Percentiles rank a stretch among this genome's conserved stretches.
These are phyloP conservation scores for Puntigrus tetrazona DNA, from an alignment of 2,113 vertebrate genomes.

Conservation along the genomic window DNA sequence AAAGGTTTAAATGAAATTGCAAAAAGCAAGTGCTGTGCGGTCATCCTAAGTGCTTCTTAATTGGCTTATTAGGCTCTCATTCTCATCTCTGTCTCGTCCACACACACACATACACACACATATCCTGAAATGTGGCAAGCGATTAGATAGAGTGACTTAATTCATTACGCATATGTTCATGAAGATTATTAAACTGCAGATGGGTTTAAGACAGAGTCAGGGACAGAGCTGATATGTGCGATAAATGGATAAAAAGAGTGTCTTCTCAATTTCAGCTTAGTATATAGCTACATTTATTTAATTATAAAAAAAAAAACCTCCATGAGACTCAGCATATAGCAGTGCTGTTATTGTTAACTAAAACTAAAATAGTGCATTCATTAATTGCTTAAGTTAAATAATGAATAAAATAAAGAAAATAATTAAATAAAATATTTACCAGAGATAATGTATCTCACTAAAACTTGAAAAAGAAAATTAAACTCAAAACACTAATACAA, in stretches of 20 bases:
- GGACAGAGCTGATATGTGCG: slow-evolving; percentile 51
- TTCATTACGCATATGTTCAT: slow-evolving; percentile 72
- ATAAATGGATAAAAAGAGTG: slow-evolving; percentile 19
- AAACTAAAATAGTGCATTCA: background rate
- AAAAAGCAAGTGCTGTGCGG: slow-evolving; percentile 49
- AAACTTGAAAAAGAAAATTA: too few species aligned
- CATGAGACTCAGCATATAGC: too few species aligned
- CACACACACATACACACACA: background rate
- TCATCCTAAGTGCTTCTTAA: slow-evolving; percentile 70
- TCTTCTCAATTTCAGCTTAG: background rate
- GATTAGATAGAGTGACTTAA: slow-evolving; percentile 77
- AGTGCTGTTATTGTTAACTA: background rate
- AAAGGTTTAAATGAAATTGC: slow-evolving; percentile 64
- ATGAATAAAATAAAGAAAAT: too few species aligned
- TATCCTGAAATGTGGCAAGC: slow-evolving; percentile 65
- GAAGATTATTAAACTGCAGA: slow-evolving; percentile 76
- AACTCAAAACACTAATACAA: too few species aligned
- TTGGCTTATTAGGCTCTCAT: slow-evolving; percentile 67
- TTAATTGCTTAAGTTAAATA: too few species aligned
- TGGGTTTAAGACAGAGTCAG: slow-evolving; percentile 60
- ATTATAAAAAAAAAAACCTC: background rate
- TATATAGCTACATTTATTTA: background rate
- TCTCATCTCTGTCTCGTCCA: slow-evolving; percentile 53
- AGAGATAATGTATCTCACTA: too few species aligned
- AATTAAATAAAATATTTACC: too few species aligned